Percentiles rank a stretch among this genome's conserved stretches.
These are phyloP conservation scores for Chrysodeixis includens DNA, from an alignment of 2,888 invertebrate genomes.

Conservation along the genomic window DNA sequence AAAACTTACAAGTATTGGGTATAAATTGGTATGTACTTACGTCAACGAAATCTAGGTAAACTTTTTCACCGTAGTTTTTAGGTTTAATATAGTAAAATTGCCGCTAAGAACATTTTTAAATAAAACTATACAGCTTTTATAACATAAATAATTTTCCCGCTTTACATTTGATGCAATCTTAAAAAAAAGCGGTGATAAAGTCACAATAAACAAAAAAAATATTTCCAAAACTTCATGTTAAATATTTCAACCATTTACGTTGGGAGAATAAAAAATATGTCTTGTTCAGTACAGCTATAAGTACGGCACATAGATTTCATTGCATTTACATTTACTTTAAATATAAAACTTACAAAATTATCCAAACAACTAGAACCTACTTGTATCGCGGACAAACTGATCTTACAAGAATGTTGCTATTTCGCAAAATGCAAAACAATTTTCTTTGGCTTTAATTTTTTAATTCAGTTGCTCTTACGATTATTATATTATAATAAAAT, in stretches of 20 bases:
- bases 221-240: neutral
- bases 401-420: neutral
- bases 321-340: neutral
- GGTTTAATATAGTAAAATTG: neutral
- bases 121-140: no score
- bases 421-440: slow-evolving; percentile 7
- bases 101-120: neutral
- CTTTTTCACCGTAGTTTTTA: neutral
- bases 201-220: neutral
- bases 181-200: neutral
- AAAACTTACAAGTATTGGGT: neutral
- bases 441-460: slow-evolving; percentile 49
- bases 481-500: slow-evolving; percentile 39
- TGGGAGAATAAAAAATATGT: neutral
- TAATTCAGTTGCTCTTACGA: slow-evolving; percentile 29
- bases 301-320: neutral
- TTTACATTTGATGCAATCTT: no score
- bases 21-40: neutral
- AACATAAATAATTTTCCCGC: no score
- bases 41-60: neutral
- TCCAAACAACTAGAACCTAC: slow-evolving; percentile 8
- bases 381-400: slow-evolving; percentile 7
- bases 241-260: neutral
- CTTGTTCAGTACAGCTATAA: neutral
- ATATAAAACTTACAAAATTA: neutral